These are phyloP conservation scores for Rhinichthys osculus DNA, from an alignment of 2,797 vertebrate genomes.

Conservation along the genomic window DNA sequence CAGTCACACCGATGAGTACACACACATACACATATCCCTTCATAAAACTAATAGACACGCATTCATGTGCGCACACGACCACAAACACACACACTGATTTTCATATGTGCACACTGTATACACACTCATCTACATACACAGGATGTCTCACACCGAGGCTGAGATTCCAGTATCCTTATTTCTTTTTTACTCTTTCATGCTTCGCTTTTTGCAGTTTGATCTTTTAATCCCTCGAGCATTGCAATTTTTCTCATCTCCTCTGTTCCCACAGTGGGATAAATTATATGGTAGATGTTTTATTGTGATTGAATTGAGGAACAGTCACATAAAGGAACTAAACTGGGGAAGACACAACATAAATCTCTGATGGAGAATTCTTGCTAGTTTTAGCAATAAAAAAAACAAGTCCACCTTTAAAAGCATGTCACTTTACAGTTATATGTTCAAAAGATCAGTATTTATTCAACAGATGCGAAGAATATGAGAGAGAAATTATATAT, in stretches of 20 bases:
- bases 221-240: constrained; percentile 53
- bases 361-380: constrained; percentile 3
- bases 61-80: constrained; percentile 35
- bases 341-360: constrained; percentile 25
- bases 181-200: constrained; percentile 50
- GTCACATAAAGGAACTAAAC: constrained; percentile 29
- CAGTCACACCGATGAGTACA: constrained; percentile 37
- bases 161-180: constrained; percentile 56
- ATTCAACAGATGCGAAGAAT: not conserved
- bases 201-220: constrained; percentile 50
- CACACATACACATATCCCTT: constrained; percentile 48
- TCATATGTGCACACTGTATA: constrained; percentile 45
- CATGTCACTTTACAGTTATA: not conserved
- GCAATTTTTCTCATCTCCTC: constrained; percentile 36
- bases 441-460: not conserved
- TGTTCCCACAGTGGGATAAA: constrained; percentile 58
- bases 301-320: constrained; percentile 50
- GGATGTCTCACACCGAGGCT: constrained; percentile 61
- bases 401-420: not conserved
- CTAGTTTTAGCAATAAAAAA: not conserved
- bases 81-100: constrained; percentile 52
- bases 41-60: constrained; percentile 48
- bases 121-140: constrained; percentile 61
- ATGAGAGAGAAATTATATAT: not conserved
- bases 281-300: constrained; percentile 55